Evolutionary conservation across 2,797 vertebrate genomes (phyloP).

Genomic region (Aphelocoma californica): DNA sequence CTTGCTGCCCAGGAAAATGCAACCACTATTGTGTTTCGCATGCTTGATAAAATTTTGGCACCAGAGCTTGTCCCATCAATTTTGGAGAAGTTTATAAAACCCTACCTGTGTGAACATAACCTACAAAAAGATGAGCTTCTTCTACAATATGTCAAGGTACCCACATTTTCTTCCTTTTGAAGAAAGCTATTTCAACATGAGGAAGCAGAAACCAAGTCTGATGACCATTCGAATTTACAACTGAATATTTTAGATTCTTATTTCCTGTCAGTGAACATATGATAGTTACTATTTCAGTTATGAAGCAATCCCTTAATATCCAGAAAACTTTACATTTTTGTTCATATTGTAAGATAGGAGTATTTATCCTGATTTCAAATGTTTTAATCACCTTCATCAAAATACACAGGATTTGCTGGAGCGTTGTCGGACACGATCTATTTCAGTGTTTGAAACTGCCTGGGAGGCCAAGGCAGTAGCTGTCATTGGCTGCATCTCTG

Average conservation of each 20-base stretch:
- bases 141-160: conserved; percentile 92
- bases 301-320: neutral
- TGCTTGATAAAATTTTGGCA: conserved; percentile 93
- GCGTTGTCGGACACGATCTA: conserved; percentile 85
- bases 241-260: neutral
- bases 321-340: neutral
- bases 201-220: neutral
- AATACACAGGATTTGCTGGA: conserved; percentile 87
- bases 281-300: neutral
- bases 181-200: neutral
- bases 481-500: conserved; percentile 86
- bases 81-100: conserved; percentile 83
- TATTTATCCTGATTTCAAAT: neutral
- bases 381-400: neutral
- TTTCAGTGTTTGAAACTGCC: conserved; percentile 88
- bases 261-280: neutral
- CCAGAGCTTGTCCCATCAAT: conserved; percentile 87
- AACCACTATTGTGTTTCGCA: conserved; percentile 88
- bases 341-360: neutral
- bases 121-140: conserved; percentile 88
- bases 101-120: conserved; percentile 84
- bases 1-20: conserved; percentile 79
- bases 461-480: conserved; percentile 97
- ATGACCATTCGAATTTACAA: neutral
- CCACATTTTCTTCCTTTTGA: neutral